Percentiles rank a stretch among this genome's conserved stretches.
phyloP scores from a whole-genome alignment of 2,113 vertebrate genomes.

The Vombatus ursinus region DNA sequence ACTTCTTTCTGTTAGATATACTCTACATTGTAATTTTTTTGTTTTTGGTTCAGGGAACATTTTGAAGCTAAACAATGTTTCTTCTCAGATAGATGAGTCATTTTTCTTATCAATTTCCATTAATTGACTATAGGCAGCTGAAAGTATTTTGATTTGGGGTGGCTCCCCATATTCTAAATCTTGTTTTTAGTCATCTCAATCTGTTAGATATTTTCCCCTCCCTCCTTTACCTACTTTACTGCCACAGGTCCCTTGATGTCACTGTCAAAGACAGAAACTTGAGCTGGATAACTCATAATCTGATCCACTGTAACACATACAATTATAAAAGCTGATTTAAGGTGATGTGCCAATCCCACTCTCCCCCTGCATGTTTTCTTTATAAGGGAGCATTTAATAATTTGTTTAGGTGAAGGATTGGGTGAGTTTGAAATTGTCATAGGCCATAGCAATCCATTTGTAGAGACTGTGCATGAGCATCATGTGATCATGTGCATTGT shows the following conservation, averaged over 20 bases:
- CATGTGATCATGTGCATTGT: neutral
- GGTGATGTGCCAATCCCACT: neutral
- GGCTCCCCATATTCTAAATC: neutral
- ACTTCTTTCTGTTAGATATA: neutral
- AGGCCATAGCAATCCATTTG: neutral
- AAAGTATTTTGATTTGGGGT: neutral
- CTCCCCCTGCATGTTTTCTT: neutral
- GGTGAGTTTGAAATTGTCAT: neutral
- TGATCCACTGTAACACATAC: neutral
- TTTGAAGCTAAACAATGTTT: neutral
- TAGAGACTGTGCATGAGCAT: neutral
- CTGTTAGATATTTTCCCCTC: neutral
- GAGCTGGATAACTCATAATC: neutral
- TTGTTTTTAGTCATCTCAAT: neutral
- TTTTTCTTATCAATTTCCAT: neutral
- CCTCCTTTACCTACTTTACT: neutral
- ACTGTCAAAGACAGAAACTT: neutral
- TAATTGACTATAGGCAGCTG: neutral
- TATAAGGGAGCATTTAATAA: neutral
- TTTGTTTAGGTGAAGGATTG: neutral
- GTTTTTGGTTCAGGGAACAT: conserved; percentile 4
- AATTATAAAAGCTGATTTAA: neutral
- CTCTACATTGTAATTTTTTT: neutral
- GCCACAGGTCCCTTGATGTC: neutral
- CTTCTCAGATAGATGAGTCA: neutral